Percentiles rank a stretch among this genome's conserved stretches.
These are phyloP conservation scores for Drosophila monieri DNA, from an alignment of 2,888 invertebrate species.

Conservation along the genomic window DNA sequence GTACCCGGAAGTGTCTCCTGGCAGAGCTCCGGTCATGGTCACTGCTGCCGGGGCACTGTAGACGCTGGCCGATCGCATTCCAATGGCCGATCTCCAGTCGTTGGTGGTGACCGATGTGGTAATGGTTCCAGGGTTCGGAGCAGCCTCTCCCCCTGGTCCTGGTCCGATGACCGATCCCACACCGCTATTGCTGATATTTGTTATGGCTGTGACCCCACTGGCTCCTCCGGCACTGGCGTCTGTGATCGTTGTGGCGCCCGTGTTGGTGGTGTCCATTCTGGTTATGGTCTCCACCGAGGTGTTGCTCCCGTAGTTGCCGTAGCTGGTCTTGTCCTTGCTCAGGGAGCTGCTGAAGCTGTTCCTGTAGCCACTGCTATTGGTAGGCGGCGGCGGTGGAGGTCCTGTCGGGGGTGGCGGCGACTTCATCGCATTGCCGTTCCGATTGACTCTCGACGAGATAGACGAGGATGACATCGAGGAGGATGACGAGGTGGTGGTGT, in stretches of 20 bases:
- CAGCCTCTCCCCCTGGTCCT: background rate
- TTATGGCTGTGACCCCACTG: constrained; percentile 64
- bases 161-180: constrained; percentile 17
- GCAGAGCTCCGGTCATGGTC: constrained; percentile 62
- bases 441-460: constrained; percentile 80
- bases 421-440: constrained; percentile 76
- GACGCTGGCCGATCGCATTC: constrained; percentile 80
- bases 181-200: constrained; percentile 51
- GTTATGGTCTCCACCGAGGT: constrained; percentile 81
- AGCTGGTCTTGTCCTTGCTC: constrained; percentile 71
- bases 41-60: constrained; percentile 82
- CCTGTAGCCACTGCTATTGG: constrained; percentile 68
- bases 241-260: constrained; percentile 58
- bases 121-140: constrained; percentile 37
- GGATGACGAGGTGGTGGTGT: constrained; percentile 68
- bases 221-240: constrained; percentile 60
- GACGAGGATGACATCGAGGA: constrained; percentile 80
- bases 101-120: constrained; percentile 63
- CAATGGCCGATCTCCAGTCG: constrained; percentile 74
- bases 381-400: constrained; percentile 80
- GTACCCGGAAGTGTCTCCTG: constrained; percentile 78
- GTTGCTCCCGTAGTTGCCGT: constrained; percentile 77
- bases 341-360: constrained; percentile 73
- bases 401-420: constrained; percentile 80
- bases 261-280: constrained; percentile 79